Evolutionary conservation across 2,888 invertebrate genomes (phyloP).

Genomic region (Cantharis flavilabris): DNA sequence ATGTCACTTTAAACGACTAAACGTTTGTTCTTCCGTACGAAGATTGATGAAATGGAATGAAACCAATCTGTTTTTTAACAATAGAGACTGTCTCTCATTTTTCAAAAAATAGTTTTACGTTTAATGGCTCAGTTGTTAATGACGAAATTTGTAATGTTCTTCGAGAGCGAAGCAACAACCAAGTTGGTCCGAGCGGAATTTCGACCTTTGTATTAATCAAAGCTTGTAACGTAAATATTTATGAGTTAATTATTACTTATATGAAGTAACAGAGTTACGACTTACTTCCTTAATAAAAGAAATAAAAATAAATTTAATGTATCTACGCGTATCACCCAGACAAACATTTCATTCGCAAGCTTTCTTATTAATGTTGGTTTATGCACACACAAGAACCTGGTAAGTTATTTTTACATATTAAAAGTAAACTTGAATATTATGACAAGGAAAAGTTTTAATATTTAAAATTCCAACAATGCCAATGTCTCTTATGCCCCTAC

Average conservation of each 20-base stretch:
- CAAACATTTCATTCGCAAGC: not conserved
- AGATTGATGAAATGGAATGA: not conserved
- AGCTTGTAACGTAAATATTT: not conserved
- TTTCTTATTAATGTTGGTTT: not conserved
- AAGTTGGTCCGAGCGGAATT: not conserved
- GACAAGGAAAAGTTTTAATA: not conserved
- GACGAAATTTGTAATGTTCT: not conserved
- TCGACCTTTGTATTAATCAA: not conserved
- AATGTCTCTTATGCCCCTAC: not conserved
- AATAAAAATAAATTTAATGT: not conserved
- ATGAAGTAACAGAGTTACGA: not conserved
- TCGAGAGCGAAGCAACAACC: not conserved
- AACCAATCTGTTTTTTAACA: not conserved
- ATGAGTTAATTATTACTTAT: not conserved
- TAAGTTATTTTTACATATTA: not conserved
- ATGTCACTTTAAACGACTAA: conserved; percentile 2
- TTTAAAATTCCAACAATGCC: not conserved
- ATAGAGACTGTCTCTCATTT: not conserved
- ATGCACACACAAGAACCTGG: not conserved
- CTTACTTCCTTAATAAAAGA: not conserved
- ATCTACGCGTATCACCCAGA: not conserved
- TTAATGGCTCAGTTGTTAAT: not conserved
- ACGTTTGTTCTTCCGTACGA: not conserved
- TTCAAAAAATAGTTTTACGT: not conserved
- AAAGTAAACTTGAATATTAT: not conserved